Evolutionary conservation across 2,797 vertebrate genomes (phyloP), one percentile per base, ranked within the genome.

Genomic region (Trachops cirrhosus): DNA sequence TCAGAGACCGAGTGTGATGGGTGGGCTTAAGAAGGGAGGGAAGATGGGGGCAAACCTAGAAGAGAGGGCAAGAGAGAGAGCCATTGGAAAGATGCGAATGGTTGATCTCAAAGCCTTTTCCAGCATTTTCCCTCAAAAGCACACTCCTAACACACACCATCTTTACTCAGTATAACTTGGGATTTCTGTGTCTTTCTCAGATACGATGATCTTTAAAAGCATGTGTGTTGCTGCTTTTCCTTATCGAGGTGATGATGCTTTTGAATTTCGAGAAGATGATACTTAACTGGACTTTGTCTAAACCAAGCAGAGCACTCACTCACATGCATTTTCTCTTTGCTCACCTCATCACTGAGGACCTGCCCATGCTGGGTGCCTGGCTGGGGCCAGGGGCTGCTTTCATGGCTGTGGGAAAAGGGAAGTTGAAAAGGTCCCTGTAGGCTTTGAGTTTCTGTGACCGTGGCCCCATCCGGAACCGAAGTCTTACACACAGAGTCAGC

Each of bases 41-140:
- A 50, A 39, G 34, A 37, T 32, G 59, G 84, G 26, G 15, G 71
- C 39, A 16, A 46, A 16, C 46, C 16, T 37, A 14, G 57, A 82
- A 78, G n/a, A 68, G n/a, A 18, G 3, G 15, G 3, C 2, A 2
- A 14, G 59, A 62, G 59, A 29, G 26, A 62, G 59, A 62, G 22
- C 0, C 4, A 59, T 62, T 14, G 26, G 59, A 32, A 29, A 32
- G 11, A 62, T 1, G 2, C 1, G 6, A n/a, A 6, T 0, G 0
- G 7, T 50, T 54, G 64, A 85, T 62, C 95, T 50, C 3, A 5
- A 83, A 74, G 70, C 57, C 54, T 18, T 41, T 78, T 24, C 57
- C 6, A 46, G 32, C 70, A 4, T 70, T 46, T 80, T 32, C 67
- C 34, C 24, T 62, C n/a, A 19, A 29, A 86, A 87, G 79, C 44